These are phyloP conservation scores for Monopis laevigella DNA, from an alignment of 2,888 invertebrate species.

Conservation along the genomic window DNA sequence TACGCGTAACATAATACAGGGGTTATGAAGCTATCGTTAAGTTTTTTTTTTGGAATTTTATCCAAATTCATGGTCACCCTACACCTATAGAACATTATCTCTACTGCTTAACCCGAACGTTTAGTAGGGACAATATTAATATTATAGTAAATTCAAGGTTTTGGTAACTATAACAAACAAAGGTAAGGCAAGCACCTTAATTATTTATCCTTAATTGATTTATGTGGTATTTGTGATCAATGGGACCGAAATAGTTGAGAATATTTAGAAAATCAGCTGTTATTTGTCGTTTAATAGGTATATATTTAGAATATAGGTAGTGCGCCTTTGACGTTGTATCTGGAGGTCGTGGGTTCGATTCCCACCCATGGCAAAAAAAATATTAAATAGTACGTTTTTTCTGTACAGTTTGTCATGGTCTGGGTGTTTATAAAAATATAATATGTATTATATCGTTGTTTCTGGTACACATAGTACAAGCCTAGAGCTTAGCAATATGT, in stretches of 20 bases:
- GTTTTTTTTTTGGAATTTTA: too few relatives aligned
- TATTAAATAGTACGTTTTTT: neutral
- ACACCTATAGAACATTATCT: neutral
- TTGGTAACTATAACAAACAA: neutral
- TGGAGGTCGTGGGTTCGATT: too few relatives aligned
- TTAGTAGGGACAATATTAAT: neutral
- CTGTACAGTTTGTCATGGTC: too few relatives aligned
- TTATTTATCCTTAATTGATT: conserved; percentile 5
- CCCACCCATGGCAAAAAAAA: neutral
- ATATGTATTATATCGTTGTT: too few relatives aligned
- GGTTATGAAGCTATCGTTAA: too few relatives aligned
- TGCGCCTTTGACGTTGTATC: too few relatives aligned
- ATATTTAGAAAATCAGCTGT: neutral
- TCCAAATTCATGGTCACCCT: neutral
- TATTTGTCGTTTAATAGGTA: conserved; percentile 1
- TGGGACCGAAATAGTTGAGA: neutral
- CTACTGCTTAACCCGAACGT: neutral
- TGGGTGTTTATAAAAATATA: too few relatives aligned
- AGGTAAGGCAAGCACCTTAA: neutral
- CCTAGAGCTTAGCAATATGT: too few relatives aligned
- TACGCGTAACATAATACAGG: too few relatives aligned
- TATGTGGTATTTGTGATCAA: neutral
- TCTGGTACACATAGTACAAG: too few relatives aligned
- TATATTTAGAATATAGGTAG: too few relatives aligned
- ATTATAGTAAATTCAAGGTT: neutral